Conservation (phyloP, 2,888 invertebrate species). For the Camponotus fellah region DNA sequence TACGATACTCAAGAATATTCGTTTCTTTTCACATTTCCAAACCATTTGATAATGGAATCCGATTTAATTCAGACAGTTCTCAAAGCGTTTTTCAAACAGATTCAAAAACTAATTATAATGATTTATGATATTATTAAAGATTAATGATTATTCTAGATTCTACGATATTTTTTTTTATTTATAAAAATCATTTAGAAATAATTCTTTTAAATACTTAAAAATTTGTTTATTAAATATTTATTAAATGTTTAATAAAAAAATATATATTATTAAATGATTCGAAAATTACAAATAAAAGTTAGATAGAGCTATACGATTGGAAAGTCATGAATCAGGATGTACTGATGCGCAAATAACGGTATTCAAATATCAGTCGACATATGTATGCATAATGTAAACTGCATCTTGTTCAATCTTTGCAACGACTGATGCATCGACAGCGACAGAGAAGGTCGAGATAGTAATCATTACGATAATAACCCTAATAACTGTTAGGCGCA, state of each 20-base stretch:
- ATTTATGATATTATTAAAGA: neutral
- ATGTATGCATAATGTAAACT: conserved; percentile 52
- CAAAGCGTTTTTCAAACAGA: neutral
- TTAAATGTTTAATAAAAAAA: too few species aligned
- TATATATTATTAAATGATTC: too few species aligned
- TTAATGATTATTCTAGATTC: neutral
- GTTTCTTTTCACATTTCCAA: neutral
- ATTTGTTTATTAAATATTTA: too few species aligned
- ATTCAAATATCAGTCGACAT: conserved; percentile 39
- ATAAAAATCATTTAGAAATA: neutral
- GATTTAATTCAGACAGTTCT: neutral
- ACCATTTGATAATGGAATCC: neutral
- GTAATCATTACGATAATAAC: conserved; percentile 73
- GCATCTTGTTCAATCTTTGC: conserved; percentile 44
- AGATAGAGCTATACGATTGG: neutral
- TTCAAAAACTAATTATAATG: neutral
- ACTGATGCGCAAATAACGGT: conserved; percentile 8
- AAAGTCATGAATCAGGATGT: neutral
- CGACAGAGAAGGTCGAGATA: conserved; percentile 63
- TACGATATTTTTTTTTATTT: neutral
- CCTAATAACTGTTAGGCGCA: conserved; percentile 59
- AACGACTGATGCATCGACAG: too few species aligned
- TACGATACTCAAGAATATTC: conserved; percentile 16
- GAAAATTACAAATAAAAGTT: neutral
- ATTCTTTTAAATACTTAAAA: neutral